These are phyloP conservation scores for Sebastes kiyomatsui DNA, from an alignment of 2,797 vertebrate genomes.

Conservation along the genomic window DNA sequence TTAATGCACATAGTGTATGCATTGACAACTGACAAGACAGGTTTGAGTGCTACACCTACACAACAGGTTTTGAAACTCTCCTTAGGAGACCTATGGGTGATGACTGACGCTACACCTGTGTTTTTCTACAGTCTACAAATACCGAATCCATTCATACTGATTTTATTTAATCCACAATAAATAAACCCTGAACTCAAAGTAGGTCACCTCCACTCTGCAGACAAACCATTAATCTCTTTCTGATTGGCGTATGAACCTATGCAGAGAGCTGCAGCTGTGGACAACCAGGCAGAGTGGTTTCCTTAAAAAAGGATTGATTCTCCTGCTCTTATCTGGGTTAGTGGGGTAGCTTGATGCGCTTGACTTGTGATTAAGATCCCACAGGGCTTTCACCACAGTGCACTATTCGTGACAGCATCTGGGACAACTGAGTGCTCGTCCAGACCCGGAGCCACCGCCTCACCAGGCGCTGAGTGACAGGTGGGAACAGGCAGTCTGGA, in stretches of 20 bases:
- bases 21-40: too few species aligned
- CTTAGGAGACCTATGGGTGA: not conserved
- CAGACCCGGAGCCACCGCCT: not conserved
- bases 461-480: constrained; percentile 3
- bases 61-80: not conserved
- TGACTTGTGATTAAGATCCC: constrained; percentile 53
- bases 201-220: not conserved
- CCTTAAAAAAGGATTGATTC: constrained; percentile 39
- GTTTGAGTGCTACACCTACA: not conserved
- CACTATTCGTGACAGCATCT: constrained; percentile 37
- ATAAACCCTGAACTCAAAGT: not conserved
- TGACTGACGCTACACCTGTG: not conserved
- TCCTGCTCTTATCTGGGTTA: constrained; percentile 60
- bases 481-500: not conserved
- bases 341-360: constrained; percentile 30
- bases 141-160: not conserved
- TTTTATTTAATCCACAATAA: not conserved
- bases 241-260: not conserved
- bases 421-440: not conserved
- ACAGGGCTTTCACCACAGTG: constrained; percentile 38
- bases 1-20: not conserved
- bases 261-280: constrained; percentile 10
- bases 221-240: not conserved
- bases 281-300: not conserved
- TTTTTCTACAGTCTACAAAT: not conserved